Conservation (phyloP, 2,797 vertebrate species). For the Setipinna tenuifilis region DNA sequence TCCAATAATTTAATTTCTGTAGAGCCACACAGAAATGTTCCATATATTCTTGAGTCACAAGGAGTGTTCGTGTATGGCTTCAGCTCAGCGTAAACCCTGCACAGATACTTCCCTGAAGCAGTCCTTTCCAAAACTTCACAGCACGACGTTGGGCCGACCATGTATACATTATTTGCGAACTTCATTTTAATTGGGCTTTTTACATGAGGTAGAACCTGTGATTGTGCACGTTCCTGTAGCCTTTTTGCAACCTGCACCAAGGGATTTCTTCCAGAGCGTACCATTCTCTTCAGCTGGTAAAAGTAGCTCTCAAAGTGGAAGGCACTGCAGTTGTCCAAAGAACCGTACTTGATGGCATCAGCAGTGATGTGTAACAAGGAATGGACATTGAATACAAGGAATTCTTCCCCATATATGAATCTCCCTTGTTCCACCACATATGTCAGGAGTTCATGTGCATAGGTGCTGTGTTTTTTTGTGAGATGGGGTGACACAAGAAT, state of each 20-base stretch:
- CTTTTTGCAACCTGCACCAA: not conserved
- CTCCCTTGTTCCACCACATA: slow-evolving; percentile 19
- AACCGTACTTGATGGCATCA: not conserved
- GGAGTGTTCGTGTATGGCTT: too few species aligned
- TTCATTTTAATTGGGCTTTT: slow-evolving; percentile 17
- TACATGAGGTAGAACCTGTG: too few species aligned
- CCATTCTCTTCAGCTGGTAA: not conserved
- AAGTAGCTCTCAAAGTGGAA: slow-evolving; percentile 19
- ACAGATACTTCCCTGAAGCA: too few species aligned
- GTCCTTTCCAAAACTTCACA: slow-evolving; percentile 32
- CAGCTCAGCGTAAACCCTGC: too few species aligned
- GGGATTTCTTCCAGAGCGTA: slow-evolving; percentile 21
- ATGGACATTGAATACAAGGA: not conserved
- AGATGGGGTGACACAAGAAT: slow-evolving; percentile 37
- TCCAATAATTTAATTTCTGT: too few species aligned
- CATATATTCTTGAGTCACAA: too few species aligned
- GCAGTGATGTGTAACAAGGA: slow-evolving; percentile 8
- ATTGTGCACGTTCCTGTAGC: slow-evolving; percentile 24
- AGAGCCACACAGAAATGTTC: too few species aligned
- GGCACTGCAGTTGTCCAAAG: slow-evolving; percentile 1
- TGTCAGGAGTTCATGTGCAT: slow-evolving; percentile 35
- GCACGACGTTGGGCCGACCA: slow-evolving; percentile 36
- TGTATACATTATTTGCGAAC: slow-evolving; percentile 23
- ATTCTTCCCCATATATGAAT: not conserved
- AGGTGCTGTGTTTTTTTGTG: not conserved